Evolutionary conservation across 2,797 vertebrate genomes (phyloP).

Genomic region (Phalanger gymnotis): DNA sequence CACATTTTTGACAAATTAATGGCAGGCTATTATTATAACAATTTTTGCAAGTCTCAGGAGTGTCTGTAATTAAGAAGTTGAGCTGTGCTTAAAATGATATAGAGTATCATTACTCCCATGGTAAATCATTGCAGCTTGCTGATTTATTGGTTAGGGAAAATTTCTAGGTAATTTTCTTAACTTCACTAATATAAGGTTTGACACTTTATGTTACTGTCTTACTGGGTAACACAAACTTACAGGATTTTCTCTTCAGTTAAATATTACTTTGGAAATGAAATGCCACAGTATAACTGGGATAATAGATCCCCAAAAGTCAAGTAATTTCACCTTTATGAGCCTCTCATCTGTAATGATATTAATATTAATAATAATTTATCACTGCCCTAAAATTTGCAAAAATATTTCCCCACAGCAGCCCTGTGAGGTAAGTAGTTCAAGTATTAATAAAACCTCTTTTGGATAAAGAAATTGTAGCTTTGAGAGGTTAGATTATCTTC

Average conservation of each 20-base stretch:
- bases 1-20: constrained; percentile 82
- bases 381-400: constrained; percentile 8
- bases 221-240: constrained; percentile 53
- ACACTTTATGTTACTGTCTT: constrained; percentile 70
- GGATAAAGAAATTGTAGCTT: not conserved
- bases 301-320: not conserved
- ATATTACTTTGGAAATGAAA: constrained; percentile 56
- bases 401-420: not conserved
- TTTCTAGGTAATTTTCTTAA: constrained; percentile 84
- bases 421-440: not conserved
- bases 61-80: constrained; percentile 82
- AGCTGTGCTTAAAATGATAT: constrained; percentile 82
- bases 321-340: not conserved
- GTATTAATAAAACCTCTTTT: not conserved
- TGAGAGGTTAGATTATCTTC: not conserved
- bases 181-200: constrained; percentile 83
- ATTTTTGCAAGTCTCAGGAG: constrained; percentile 79
- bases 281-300: constrained; percentile 1
- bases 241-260: constrained; percentile 61
- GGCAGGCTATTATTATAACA: constrained; percentile 74
- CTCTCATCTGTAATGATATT: not conserved
- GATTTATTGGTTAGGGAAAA: constrained; percentile 85
- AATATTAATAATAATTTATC: not conserved
- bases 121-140: constrained; percentile 84
- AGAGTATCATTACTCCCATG: constrained; percentile 83